Evolutionary conservation across 1,140 invertebrate species (phyloP), one percentile per base, ranked within the genome.

Genomic region (Dufourea novaeangliae): DNA sequence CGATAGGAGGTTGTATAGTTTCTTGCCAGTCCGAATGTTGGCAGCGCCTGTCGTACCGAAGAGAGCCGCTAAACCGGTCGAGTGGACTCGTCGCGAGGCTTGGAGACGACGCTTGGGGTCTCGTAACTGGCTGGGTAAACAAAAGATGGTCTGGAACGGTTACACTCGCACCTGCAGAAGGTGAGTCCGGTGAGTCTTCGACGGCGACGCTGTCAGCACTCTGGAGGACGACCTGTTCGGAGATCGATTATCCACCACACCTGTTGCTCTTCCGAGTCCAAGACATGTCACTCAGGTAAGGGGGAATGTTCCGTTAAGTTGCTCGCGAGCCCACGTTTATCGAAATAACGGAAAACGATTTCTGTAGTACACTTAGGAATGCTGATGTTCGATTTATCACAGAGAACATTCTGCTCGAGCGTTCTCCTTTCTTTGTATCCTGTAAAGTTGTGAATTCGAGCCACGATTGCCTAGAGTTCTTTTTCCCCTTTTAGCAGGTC

Each of bases 131-230:
- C 12, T 71, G 44, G 32, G 57, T 77, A 85, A 87, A 88, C 84
- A 88, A 88, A 86, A 87, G 86, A 88, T 70, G 74, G 12, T n/a
- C 62, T 20, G 25, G 20, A 25, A 63, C 44, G 12, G 17, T 44
- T 2, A n/a, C 27, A 41, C 14, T 29, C 25, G n/a, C 17, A 5
- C 29, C 20, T 12, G 32, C 3, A 32, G 12, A 61, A 54, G 34
- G 44, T 70, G 46, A 50, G 7, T 46, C 14, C n/a, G n/a, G n/a
- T 46, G 12, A 14, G 25, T 17, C 57, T 54, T n/a, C n/a, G 14
- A 25, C 39, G 20, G 20, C 57, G 29, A 61, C 17, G 29, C 14
- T 67, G 34, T 1, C 29, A 37, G 22, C 8, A 72, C 29, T n/a
- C 17, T 12, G 25, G 32, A 22, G 5, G n/a, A 34, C 32, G 32